Base-by-base conservation (phyloP, 2,797 vertebrate genomes). In the Rhodeus uyekii region DNA sequence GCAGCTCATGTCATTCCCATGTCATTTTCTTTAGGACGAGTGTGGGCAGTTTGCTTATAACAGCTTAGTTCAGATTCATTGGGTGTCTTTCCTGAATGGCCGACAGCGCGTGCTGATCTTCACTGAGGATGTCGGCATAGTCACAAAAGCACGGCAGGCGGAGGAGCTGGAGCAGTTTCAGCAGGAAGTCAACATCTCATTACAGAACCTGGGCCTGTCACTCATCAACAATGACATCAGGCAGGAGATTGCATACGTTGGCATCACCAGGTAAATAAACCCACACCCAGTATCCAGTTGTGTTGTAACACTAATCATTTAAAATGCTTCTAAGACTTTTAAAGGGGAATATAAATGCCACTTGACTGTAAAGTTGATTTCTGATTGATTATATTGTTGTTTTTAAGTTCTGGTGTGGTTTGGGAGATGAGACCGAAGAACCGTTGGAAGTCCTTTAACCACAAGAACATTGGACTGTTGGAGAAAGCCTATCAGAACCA, bases 81-180 rank as follows among this genome's bases (percentile, higher is more conserved):
- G 98, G 98, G 97, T 98, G 0, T 97, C 96, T 5, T 99, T 99
- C 89, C 91, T 99, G 72, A 96, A 99, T 0, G 98, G 98, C 0
- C 96, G 97, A 0, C 98, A 99, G 84, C 95, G 98, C 3, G 94
- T 99, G 63, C 89, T 99, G 48, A 94, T 99, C 50, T 99, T 99
- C 87, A 98, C 98, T 0, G 97, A 98, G 76, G 98, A 99, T 3
- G 95, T 98, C 0, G 96, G 94, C 0, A 91, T 98, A 71, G 94
- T 99, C 76, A 95, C 95, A 3, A 98, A 97, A 90, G 98, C 98
- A 1, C 92, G 96, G 1, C 97, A 99, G 87, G 97, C 97, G 0
- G 98, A 99, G 86, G 97, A 98, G 86, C 92, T 99, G 79, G 97
- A 98, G 42, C 98, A 99, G 80, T 96, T 96, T 9, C 92, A 97